Evolutionary conservation across 2,113 vertebrate species (phyloP).

Genomic region (Oncorhynchus nerka): DNA sequence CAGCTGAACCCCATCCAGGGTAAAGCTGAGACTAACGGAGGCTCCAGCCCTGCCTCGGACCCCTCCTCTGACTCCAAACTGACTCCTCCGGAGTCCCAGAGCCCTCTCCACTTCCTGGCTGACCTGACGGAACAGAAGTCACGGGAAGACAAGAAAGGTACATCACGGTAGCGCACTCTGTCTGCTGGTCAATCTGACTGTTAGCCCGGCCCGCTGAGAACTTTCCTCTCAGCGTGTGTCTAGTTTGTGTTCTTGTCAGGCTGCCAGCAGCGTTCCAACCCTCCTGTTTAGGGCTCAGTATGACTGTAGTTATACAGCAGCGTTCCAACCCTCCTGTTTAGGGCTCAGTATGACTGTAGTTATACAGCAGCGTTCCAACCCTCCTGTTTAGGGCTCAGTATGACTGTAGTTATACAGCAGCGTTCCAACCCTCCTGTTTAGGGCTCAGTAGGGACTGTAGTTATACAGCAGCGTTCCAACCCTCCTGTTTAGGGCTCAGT

Average conservation of each 20-base stretch:
- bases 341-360: too few relatives aligned
- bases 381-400: too few relatives aligned
- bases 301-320: constrained; percentile 15
- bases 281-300: constrained; percentile 28
- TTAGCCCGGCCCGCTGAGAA: neutral
- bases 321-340: too few relatives aligned
- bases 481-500: too few relatives aligned
- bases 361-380: too few relatives aligned
- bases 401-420: too few relatives aligned
- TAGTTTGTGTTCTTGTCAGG: constrained; percentile 18
- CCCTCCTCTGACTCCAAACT: constrained; percentile 79
- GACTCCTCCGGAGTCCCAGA: constrained; percentile 90
- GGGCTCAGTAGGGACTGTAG: too few relatives aligned
- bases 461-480: too few relatives aligned
- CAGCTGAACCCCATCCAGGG: constrained; percentile 72
- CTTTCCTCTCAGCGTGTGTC: neutral
- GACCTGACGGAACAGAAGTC: constrained; percentile 94
- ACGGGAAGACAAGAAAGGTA: constrained; percentile 97
- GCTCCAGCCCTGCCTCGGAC: constrained; percentile 81
- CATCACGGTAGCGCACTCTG: neutral
- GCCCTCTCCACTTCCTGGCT: constrained; percentile 90
- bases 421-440: too few relatives aligned
- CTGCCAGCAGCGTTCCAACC: constrained; percentile 20
- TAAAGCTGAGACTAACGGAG: constrained; percentile 85
- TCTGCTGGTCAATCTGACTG: too few relatives aligned